A percentile compares a stretch with the other conserved stretches of the same genome.
These are phyloP conservation scores for Cisticola juncidis DNA, from an alignment of 2,113 vertebrate species.

Conservation along the genomic window DNA sequence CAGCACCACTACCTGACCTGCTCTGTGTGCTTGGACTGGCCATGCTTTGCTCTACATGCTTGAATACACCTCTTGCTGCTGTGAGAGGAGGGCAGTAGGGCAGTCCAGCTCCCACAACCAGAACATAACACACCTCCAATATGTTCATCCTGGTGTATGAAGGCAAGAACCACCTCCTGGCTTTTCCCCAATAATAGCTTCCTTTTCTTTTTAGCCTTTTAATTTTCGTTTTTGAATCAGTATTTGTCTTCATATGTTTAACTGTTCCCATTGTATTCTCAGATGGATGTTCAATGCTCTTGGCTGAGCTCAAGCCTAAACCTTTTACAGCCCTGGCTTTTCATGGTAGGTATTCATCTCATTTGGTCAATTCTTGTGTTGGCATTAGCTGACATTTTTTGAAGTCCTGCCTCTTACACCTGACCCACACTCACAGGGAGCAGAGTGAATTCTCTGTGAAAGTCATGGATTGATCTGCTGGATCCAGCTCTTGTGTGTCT, in stretches of 20 bases:
- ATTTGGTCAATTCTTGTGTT: not conserved
- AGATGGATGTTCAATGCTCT: not conserved
- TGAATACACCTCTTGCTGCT: not conserved
- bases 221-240: not conserved
- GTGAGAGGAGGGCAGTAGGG: not conserved
- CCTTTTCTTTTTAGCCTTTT: not conserved
- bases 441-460: not conserved
- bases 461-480: not conserved
- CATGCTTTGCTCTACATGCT: not conserved
- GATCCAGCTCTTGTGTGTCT: fast-evolving
- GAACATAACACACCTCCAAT: not conserved
- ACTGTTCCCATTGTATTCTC: not conserved
- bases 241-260: not conserved
- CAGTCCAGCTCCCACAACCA: not conserved
- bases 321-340: not conserved
- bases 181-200: not conserved
- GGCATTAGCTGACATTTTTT: not conserved
- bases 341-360: not conserved
- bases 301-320: not conserved
- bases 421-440: not conserved
- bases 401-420: not conserved
- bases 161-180: not conserved
- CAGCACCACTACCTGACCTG: not conserved
- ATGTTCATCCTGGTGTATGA: not conserved
- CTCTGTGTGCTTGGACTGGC: fast-evolving